These are phyloP conservation scores for Orientallactaga sibirica DNA, from an alignment of 2,797 vertebrate species.

Conservation along the genomic window DNA sequence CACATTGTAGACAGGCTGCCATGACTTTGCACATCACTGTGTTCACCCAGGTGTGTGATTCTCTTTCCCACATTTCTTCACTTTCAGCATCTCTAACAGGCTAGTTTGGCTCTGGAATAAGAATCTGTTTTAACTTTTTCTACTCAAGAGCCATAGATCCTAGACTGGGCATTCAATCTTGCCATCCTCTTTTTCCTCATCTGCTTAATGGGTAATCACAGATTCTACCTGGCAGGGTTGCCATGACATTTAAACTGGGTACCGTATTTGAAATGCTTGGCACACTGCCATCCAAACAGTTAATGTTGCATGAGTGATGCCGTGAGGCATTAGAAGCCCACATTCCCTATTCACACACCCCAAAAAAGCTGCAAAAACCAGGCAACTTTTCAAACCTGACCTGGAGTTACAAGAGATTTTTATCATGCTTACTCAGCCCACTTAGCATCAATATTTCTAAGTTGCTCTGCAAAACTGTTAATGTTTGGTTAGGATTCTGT, in stretches of 20 bases:
- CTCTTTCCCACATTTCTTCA: rapidly evolving
- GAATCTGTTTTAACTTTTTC: conserved; percentile 3
- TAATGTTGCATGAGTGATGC: not conserved
- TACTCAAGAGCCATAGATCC: not conserved
- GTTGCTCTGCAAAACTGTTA: not conserved
- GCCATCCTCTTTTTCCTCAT: not conserved
- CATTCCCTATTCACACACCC: not conserved
- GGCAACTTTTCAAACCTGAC: conserved; percentile 15
- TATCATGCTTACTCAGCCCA: not conserved
- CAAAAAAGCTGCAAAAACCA: conserved; percentile 7
- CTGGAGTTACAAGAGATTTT: not conserved
- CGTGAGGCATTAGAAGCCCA: not conserved
- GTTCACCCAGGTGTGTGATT: not conserved
- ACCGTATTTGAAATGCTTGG: not conserved
- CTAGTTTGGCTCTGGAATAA: not conserved
- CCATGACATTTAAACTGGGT: not conserved
- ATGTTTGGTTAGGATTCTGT: not conserved
- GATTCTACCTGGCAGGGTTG: not conserved
- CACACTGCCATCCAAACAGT: not conserved
- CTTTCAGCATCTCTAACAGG: not conserved
- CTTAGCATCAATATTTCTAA: not conserved
- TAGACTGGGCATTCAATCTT: not conserved
- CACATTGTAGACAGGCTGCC: not conserved
- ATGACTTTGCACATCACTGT: no score
- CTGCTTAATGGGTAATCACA: conserved; percentile 8